A percentile compares a stretch with the other conserved stretches of the same genome.
phyloP scores from a whole-genome alignment of 2,797 vertebrate genomes.

The Bradypodion pumilum region DNA sequence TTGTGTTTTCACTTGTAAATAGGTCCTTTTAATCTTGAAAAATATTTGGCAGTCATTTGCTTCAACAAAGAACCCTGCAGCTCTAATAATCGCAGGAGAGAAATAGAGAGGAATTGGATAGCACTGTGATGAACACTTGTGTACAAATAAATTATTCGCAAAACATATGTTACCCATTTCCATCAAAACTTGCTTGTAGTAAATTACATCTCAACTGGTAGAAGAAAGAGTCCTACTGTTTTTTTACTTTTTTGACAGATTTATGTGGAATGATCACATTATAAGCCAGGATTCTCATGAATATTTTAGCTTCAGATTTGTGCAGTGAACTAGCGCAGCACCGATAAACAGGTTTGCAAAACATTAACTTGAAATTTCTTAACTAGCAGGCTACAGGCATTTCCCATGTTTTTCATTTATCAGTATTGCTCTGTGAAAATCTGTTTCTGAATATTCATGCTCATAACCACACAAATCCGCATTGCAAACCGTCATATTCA shows the following conservation, averaged over 20 bases:
- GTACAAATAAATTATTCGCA: too few species aligned
- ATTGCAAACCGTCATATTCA: neutral
- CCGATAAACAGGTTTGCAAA: neutral
- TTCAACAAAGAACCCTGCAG: neutral
- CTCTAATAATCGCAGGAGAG: neutral
- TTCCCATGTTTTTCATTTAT: conserved; percentile 8
- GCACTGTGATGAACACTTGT: neutral
- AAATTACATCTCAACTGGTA: neutral
- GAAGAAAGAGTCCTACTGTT: conserved; percentile 6
- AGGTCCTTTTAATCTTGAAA: neutral
- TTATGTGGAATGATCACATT: conserved; percentile 16
- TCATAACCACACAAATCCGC: neutral
- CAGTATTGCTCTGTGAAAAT: conserved; percentile 8
- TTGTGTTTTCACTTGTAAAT: neutral
- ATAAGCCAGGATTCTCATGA: conserved; percentile 10
- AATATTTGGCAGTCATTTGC: neutral
- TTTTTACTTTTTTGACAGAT: conserved; percentile 9
- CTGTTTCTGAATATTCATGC: conserved; percentile 4
- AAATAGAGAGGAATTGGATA: neutral
- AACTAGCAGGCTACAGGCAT: neutral
- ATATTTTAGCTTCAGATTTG: conserved; percentile 5
- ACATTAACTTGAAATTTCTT: neutral
- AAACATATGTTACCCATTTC: neutral
- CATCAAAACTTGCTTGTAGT: neutral
- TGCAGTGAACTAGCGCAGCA: neutral